Percentiles rank a stretch among this genome's conserved stretches.
These are phyloP conservation scores for Lepidocyrtinus sp. DNA, from an alignment of 2,888 invertebrate genomes.

Conservation along the genomic window DNA sequence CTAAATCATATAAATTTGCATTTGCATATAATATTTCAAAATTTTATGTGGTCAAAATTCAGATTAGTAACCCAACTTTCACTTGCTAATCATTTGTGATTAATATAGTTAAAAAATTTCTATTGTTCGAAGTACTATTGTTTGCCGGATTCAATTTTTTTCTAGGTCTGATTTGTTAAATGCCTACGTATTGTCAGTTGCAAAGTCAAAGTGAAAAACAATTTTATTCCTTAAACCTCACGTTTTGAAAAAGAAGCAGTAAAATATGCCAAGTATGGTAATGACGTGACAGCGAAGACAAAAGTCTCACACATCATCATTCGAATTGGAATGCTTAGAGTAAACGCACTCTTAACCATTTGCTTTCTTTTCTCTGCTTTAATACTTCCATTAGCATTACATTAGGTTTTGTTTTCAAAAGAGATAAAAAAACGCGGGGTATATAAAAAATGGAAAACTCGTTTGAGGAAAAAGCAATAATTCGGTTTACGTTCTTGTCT, in stretches of 20 bases:
- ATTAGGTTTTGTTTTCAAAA: background rate
- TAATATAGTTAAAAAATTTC: no score
- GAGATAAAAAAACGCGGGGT: background rate
- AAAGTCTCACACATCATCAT: background rate
- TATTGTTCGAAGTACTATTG: no score
- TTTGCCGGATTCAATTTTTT: no score
- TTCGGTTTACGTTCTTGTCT: constrained; percentile 39
- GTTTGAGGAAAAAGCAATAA: constrained; percentile 34
- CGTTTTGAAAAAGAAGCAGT: constrained; percentile 21
- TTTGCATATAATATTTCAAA: no score
- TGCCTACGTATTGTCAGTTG: no score
- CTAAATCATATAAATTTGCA: no score
- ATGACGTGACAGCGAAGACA: constrained; percentile 41
- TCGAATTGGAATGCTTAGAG: background rate
- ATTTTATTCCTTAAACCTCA: background rate
- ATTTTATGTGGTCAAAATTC: no score
- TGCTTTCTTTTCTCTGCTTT: constrained; percentile 23
- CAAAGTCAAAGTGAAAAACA: no score
- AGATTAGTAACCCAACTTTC: no score
- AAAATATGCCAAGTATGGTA: constrained; percentile 50
- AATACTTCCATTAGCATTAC: background rate
- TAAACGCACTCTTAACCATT: background rate
- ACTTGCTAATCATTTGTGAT: no score
- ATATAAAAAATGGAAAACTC: background rate
- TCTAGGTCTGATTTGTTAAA: no score